Percentiles rank a stretch among this genome's conserved stretches.
Conservation (phyloP, 1,140 invertebrate genomes). For the Melitaea cinxia region DNA sequence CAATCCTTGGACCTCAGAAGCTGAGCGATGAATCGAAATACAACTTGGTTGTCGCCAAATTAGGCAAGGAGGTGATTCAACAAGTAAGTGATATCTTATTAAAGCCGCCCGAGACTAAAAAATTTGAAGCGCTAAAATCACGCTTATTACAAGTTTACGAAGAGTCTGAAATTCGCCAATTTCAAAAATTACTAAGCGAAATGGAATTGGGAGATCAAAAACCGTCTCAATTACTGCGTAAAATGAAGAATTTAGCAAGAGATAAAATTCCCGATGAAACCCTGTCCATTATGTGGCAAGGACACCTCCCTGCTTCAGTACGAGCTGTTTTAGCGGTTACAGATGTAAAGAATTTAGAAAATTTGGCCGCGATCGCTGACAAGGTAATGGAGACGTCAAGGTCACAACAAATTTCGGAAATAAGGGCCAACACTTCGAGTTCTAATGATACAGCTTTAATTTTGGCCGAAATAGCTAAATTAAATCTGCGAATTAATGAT, state of each 20-base stretch:
- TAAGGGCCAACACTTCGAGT: no score
- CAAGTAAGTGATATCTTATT: constrained; percentile 18
- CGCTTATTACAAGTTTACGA: constrained; percentile 5
- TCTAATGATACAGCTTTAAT: no score
- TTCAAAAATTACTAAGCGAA: constrained; percentile 19
- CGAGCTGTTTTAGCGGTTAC: constrained; percentile 10
- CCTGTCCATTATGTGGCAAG: constrained; percentile 18
- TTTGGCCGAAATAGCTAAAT: no score
- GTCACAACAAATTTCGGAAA: no score
- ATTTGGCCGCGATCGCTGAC: no score
- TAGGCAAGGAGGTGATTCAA: constrained; percentile 12
- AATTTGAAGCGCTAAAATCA: constrained; percentile 9
- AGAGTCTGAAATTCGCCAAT: no score
- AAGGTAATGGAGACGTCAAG: no score
- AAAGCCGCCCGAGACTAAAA: constrained; percentile 4
- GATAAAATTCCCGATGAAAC: constrained; percentile 38
- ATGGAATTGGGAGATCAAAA: constrained; percentile 37
- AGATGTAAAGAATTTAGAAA: constrained; percentile 5
- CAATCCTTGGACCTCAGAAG: constrained; percentile 31
- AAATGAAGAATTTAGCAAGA: constrained; percentile 31
- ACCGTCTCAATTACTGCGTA: constrained; percentile 34
- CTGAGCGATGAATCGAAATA: constrained; percentile 29
- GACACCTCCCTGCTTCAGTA: constrained; percentile 11
- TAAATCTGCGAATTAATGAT: no score
- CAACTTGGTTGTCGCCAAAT: constrained; percentile 22